Evolutionary conservation across 2,113 vertebrate species (phyloP), one percentile per base, ranked within the genome.

Genomic region (Naja naja): DNA sequence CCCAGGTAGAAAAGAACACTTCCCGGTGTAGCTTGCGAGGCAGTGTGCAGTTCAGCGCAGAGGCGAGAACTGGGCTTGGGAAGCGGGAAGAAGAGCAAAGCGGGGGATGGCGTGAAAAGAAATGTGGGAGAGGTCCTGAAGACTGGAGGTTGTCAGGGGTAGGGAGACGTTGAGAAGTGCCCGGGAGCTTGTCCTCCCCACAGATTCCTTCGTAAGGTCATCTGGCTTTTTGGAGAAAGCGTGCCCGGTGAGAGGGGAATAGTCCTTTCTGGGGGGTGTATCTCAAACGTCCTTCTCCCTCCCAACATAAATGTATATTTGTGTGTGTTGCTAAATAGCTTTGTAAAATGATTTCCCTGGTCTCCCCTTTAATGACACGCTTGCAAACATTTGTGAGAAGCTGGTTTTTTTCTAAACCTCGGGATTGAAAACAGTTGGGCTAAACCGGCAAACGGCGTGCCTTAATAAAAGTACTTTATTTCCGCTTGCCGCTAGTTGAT

Each of bases 1-100:
- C 23, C 94, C 91, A 39, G 90, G 85, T 74, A 54, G 58, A 52
- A 81, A 91, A 88, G 43, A 91, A 30, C 90, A 87, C 81, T 89
- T 39, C 91, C 94, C 47, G 34, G 89, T 81, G 52, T 34, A 47
- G 55, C 45, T 52, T n/a, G 90, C 89, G 90, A 81, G 49, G 60
- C 60, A 54, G 16, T 30, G 20, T 74, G 55, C 39, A 91, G 20
- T 25, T 85, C 85, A 69, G 27, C 25, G 89, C n/a, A 45, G 25
- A 25, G 34, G 23, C 45, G 39, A 39, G 4, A 43, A 14, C 52
- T 47, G 45, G 49, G 27, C 47, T 30, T 3, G 4, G 16, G 22
- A 30, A 20, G 9, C 56, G 9, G 60, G 23, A 23, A 30, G 47
- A 10, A 89, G 49, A 43, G 47, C 6, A 49, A n/a, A 58, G 12